Conservation (phyloP, 2,113 vertebrate genomes). For the Trichechus manatus region DNA sequence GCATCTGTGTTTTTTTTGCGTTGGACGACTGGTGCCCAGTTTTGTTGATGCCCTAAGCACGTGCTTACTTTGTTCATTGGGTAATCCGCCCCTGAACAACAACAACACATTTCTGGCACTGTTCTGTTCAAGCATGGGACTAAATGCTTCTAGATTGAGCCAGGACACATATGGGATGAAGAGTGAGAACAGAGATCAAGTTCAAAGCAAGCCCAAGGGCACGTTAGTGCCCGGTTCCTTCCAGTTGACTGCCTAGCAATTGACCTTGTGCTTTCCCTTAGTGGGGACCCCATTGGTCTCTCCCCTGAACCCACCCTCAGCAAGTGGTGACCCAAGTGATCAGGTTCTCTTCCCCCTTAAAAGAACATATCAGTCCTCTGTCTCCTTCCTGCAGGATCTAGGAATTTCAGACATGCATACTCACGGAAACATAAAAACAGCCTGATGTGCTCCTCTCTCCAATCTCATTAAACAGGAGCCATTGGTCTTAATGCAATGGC, state of each 20-base stretch:
- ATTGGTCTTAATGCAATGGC: background rate
- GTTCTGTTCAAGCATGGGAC: background rate
- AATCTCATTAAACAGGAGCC: background rate
- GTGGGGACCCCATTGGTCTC: too few species aligned
- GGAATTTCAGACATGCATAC: background rate
- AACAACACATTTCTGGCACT: background rate
- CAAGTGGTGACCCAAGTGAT: background rate
- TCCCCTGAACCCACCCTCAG: background rate
- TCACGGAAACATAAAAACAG: accelerated
- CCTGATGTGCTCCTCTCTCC: background rate
- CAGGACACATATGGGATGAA: background rate
- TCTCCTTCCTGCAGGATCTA: background rate
- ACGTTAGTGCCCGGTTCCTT: background rate
- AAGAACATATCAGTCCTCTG: too few species aligned
- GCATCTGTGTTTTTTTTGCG: too few species aligned
- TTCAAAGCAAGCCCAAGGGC: background rate
- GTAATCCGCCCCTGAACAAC: too few species aligned
- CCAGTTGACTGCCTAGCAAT: accelerated
- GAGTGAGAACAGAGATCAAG: background rate
- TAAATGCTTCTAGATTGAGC: accelerated
- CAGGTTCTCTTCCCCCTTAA: background rate
- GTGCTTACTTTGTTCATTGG: too few species aligned
- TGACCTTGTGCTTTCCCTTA: background rate
- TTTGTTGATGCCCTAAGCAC: too few species aligned
- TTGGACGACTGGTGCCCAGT: too few species aligned